Evolutionary conservation across 2,113 vertebrate species (phyloP).

Genomic region (Egretta garzetta): DNA sequence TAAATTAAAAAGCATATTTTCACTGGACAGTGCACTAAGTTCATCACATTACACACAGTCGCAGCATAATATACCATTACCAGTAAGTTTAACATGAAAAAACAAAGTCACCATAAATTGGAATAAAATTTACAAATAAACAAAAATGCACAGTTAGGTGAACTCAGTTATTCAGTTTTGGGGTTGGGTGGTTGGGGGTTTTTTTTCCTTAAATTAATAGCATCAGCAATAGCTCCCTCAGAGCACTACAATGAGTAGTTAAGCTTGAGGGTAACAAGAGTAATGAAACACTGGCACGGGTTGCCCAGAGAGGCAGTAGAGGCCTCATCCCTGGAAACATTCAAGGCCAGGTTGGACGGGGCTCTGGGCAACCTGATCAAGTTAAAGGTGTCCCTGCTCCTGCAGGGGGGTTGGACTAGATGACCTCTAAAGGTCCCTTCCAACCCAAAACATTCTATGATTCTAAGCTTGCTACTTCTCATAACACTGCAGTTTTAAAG

Average conservation of each 20-base stretch:
- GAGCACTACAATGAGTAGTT: neutral
- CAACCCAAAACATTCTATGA: no score
- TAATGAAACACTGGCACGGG: no score
- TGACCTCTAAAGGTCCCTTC: no score
- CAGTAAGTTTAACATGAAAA: neutral
- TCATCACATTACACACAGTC: neutral
- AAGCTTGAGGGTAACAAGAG: neutral
- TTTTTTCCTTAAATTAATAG: neutral
- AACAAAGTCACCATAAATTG: neutral
- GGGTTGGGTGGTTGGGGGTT: rapidly evolving
- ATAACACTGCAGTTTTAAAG: neutral
- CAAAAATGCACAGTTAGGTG: neutral
- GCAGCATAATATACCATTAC: neutral
- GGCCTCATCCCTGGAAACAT: no score
- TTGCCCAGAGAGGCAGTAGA: no score
- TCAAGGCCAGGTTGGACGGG: no score
- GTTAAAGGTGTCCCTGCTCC: no score
- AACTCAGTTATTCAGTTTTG: neutral
- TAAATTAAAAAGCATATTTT: neutral
- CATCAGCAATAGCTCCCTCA: neutral
- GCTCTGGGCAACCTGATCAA: no score
- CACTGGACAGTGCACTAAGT: neutral
- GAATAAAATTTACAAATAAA: neutral
- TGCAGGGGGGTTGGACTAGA: no score
- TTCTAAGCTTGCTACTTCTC: neutral